Percentiles rank a stretch among this genome's conserved stretches.
Evolutionary conservation across 1,140 invertebrate species (phyloP).

Genomic region (Physella acuta): DNA sequence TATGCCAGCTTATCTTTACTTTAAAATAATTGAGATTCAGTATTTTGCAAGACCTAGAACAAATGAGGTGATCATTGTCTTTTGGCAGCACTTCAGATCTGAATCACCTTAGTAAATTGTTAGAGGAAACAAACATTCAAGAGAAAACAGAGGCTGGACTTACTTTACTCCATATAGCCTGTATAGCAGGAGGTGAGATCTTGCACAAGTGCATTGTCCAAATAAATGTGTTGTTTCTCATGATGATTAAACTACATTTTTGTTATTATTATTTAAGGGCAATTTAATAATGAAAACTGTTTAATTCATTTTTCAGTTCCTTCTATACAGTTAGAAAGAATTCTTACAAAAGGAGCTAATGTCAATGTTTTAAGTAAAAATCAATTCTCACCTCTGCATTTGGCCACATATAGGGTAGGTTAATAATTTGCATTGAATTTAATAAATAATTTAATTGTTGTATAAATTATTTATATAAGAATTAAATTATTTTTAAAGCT

Average conservation of each 20-base stretch:
- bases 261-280: too few species aligned
- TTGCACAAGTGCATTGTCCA: not conserved
- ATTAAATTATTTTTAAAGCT: too few species aligned
- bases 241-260: too few species aligned
- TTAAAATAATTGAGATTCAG: too few species aligned
- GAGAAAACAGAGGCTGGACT: slow-evolving; percentile 53
- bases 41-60: too few species aligned
- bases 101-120: slow-evolving; percentile 35
- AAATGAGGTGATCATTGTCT: too few species aligned
- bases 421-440: too few species aligned
- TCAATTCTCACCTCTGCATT: slow-evolving; percentile 60
- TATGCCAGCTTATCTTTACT: too few species aligned
- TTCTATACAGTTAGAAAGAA: slow-evolving; percentile 48
- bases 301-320: slow-evolving; percentile 35
- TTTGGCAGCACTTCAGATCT: slow-evolving; percentile 45
- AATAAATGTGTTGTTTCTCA: not conserved
- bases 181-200: slow-evolving; percentile 51
- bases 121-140: slow-evolving; percentile 44
- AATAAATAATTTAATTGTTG: too few species aligned
- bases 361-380: slow-evolving; percentile 55
- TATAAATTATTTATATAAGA: too few species aligned
- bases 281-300: too few species aligned
- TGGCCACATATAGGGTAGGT: slow-evolving; percentile 61
- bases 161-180: slow-evolving; percentile 53
- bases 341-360: slow-evolving; percentile 57